Evolutionary conservation across 2,888 invertebrate genomes (phyloP).

Genomic region (Tanaodytes sp.): DNA sequence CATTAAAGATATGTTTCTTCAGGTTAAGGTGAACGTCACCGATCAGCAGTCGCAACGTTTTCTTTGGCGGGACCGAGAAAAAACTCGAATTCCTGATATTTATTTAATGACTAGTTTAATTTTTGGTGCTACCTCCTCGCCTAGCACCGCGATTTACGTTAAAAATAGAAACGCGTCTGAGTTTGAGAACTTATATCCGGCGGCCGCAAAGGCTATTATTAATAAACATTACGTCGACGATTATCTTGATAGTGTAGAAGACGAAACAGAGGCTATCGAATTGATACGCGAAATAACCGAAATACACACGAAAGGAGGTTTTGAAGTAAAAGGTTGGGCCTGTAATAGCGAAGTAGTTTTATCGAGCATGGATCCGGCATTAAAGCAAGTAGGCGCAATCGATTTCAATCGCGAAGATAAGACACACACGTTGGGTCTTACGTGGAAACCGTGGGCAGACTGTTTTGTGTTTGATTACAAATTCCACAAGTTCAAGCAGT

Average conservation of each 20-base stretch:
- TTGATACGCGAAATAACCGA: background rate
- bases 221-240: conserved; percentile 60
- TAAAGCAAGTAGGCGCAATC: background rate
- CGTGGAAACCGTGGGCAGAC: background rate
- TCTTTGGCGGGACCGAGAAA: background rate
- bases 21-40: conserved; percentile 53
- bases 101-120: conserved; percentile 29
- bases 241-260: conserved; percentile 15
- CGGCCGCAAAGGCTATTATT: background rate
- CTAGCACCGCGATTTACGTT: background rate
- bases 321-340: background rate
- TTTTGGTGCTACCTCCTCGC: conserved; percentile 9
- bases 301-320: background rate
- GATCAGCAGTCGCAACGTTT: conserved; percentile 48
- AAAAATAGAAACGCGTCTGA: background rate
- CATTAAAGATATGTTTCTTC: conserved; percentile 62
- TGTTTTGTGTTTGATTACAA: background rate
- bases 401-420: too few species aligned
- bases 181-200: background rate
- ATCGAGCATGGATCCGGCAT: too few species aligned
- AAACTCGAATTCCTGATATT: background rate
- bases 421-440: background rate
- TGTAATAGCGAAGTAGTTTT: background rate
- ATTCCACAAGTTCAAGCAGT: background rate
- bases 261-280: background rate